These are phyloP conservation scores for Empidonax alnorum DNA, from an alignment of 2,113 vertebrate genomes.

Conservation along the genomic window DNA sequence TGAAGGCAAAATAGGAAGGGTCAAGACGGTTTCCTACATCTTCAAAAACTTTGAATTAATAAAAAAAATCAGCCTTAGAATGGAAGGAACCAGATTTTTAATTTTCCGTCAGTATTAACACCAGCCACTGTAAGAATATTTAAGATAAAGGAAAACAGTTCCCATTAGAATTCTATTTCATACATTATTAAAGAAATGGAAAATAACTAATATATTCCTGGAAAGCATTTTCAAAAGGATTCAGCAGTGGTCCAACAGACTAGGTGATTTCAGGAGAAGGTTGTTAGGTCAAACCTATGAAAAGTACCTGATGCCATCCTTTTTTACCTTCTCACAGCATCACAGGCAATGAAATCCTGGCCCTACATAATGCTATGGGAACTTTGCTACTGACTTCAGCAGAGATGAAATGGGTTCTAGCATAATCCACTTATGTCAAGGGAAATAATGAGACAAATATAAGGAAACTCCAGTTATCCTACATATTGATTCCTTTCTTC, in stretches of 20 bases:
- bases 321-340: neutral
- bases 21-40: neutral
- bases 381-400: neutral
- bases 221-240: neutral
- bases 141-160: neutral
- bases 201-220: neutral
- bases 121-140: neutral
- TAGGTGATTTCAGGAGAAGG: neutral
- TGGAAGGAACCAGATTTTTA: rapidly evolving
- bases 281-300: neutral
- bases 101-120: neutral
- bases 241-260: neutral
- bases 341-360: neutral
- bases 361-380: rapidly evolving
- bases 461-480: neutral
- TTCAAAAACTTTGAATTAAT: neutral
- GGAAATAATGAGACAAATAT: neutral
- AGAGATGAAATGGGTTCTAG: neutral
- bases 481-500: neutral
- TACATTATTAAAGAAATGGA: neutral
- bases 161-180: neutral
- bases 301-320: neutral
- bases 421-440: neutral
- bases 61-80: neutral
- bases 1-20: neutral